Base-by-base conservation (phyloP, 2,113 vertebrate genomes). In the Sprattus sprattus region DNA sequence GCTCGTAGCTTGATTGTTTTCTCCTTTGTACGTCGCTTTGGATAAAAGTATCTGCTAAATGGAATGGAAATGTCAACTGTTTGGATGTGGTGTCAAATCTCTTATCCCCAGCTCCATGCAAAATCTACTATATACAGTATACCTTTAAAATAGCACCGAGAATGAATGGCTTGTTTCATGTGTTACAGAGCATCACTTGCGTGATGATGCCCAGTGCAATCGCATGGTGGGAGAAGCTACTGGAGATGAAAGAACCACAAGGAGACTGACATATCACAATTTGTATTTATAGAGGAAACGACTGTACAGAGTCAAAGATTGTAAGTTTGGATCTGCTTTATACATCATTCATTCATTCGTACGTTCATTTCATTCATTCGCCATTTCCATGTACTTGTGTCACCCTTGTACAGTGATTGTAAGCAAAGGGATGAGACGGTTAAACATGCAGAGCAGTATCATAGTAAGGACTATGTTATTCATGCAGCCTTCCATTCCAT, bases 261-360 rank as follows among this genome's bases (percentile, higher is more conserved):
- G 83, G 67, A 78, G 47, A 88, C 83, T 88, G 85, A 82, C 88
- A 88, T 92, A 93, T 92, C 91, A 92, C 91, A 93, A 92, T 89
- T 85, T 93, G 91, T 92, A 92, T 93, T 93, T 90, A 91, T 92
- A 90, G 93, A 92, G 91, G 91, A 91, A 91, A 92, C 60, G 78
- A 86, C 92, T 93, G 92, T 91, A 92, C 91, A 93, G 88, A 91
- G 87, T 89, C 89, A 90, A 84, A 87, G 88, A 88, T 90, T 89
- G 89, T 32, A 86, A 87, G 85, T 86, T 90, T 87, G 64, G 82
- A 90, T 90, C 85, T 89, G 81, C 89, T 90, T 92, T 88, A 87
- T 89, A 92, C 91, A 92, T 90, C 85, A 89, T 89, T 88, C 78
- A 81, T 81, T 89, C 83, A 90, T 91, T 91, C 90, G 86, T 89